Base-by-base conservation (phyloP, 1,140 invertebrate genomes). In the honey bee (Apis mellifera) region DNA sequence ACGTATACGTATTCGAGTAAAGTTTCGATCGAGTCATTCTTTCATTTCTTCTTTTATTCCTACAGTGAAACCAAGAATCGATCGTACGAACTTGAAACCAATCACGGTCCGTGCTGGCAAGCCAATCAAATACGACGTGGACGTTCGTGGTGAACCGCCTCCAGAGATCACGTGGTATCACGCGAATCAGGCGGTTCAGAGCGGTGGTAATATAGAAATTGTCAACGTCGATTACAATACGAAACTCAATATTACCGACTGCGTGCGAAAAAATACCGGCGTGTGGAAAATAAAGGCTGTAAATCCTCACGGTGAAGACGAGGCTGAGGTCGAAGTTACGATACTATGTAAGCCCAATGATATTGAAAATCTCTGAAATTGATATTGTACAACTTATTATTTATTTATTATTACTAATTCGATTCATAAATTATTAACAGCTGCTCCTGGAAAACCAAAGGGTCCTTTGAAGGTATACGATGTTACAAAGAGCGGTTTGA, bases 61-160 rank as follows among this genome's bases (percentile, higher is more conserved):
- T 90, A 75, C 90, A 98, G 97, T 99, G 92, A 99, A 99, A 94
- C 98, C 98, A n/a, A 97, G 98, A 92, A 99, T 99, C 92, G 98
- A 99, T 92, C 96, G 98, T 86, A 98, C 98, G 1, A 98, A 99
- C 91, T 94, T 99, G 79, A 98, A 99, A 94, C 97, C 98, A 55
- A 96, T 99, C 75, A 96, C 97, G 4, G 97, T 99, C 1, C 96
- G 98, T 88, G 97, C 98, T 82, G 98, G 99, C 48, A 99, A 99
- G 92, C 95, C 96, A 2, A 97, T 99, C 71, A 97, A 98, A 92
- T 97, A 98, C 90, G 97, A 99, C 92, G 96, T 99, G 12, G 98
- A 99, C 90, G 97, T 99, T 69, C 96, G 96, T 83, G 99, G 98
- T 87, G 98, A 99, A 95, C 99, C 99, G 2, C 96, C 98, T 85